A percentile compares a stretch with the other conserved stretches of the same genome.
Conservation (phyloP, 2,797 vertebrate species). For the Loriculus beryllinus region DNA sequence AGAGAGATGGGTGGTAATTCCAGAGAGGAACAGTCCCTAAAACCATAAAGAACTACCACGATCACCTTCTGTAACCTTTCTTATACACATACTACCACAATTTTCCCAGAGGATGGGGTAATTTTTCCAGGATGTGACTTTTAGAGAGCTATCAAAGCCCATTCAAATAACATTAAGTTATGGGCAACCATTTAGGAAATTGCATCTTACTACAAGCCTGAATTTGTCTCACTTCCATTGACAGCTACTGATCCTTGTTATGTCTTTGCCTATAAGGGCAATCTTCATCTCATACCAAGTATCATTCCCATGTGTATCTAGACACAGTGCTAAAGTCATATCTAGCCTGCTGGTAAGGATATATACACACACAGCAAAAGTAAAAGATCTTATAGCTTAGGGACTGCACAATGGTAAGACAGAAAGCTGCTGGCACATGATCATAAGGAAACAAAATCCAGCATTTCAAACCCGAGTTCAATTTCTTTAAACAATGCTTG, state of each 20-base stretch:
- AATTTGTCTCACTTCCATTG: background rate
- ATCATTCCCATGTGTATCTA: fast-evolving
- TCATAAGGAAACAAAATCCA: background rate
- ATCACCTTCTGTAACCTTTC: background rate
- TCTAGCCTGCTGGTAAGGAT: background rate
- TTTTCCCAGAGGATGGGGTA: background rate
- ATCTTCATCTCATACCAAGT: background rate
- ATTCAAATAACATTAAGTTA: background rate
- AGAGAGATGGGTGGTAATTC: background rate
- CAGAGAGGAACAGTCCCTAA: background rate
- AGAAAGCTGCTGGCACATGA: background rate
- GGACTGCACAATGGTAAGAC: background rate
- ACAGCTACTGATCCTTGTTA: background rate
- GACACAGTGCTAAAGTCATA: background rate
- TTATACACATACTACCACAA: background rate
- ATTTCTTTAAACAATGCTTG: background rate
- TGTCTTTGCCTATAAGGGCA: background rate
- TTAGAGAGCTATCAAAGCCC: background rate
- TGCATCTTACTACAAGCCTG: background rate
- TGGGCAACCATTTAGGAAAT: background rate
- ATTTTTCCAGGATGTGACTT: background rate
- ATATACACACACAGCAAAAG: background rate
- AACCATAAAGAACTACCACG: background rate
- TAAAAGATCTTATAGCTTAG: background rate
- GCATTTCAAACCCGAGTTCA: background rate